These are phyloP conservation scores for Brienomyrus longianalis DNA, from an alignment of 2,113 vertebrate species.

Conservation along the genomic window DNA sequence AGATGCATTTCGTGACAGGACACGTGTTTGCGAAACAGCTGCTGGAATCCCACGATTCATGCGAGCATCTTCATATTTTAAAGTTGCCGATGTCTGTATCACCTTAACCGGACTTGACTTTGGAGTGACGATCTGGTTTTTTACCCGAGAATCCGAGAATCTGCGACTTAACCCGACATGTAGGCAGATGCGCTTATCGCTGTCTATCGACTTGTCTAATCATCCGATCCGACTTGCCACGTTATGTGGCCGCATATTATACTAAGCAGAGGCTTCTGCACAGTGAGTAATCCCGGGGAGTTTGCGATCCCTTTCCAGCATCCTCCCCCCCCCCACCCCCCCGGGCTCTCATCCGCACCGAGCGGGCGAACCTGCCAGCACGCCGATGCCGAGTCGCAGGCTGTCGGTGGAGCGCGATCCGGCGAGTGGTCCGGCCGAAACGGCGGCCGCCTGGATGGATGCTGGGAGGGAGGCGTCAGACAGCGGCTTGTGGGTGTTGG, in stretches of 20 bases:
- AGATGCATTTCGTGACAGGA: neutral
- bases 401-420: slow-evolving; percentile 23
- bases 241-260: neutral
- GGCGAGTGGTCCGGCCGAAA: slow-evolving; percentile 6
- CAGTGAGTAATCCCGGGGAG: slow-evolving; percentile 18
- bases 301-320: slow-evolving; percentile 23
- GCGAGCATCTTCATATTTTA: neutral
- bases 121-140: neutral
- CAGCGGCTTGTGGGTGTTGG: neutral
- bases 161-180: neutral
- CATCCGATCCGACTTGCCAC: neutral
- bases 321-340: slow-evolving; percentile 10
- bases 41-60: neutral
- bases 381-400: slow-evolving; percentile 6
- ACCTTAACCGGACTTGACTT: neutral
- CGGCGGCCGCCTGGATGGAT: slow-evolving; percentile 15
- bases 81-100: slow-evolving; percentile 22
- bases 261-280: neutral
- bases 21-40: slow-evolving; percentile 9
- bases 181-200: neutral
- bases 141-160: neutral
- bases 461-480: slow-evolving; percentile 19
- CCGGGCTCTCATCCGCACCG: slow-evolving; percentile 19
- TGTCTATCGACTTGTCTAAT: neutral
- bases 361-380: slow-evolving; percentile 19